Base-by-base conservation (phyloP, 2,797 vertebrate species). In the Gallinago stenura region DNA sequence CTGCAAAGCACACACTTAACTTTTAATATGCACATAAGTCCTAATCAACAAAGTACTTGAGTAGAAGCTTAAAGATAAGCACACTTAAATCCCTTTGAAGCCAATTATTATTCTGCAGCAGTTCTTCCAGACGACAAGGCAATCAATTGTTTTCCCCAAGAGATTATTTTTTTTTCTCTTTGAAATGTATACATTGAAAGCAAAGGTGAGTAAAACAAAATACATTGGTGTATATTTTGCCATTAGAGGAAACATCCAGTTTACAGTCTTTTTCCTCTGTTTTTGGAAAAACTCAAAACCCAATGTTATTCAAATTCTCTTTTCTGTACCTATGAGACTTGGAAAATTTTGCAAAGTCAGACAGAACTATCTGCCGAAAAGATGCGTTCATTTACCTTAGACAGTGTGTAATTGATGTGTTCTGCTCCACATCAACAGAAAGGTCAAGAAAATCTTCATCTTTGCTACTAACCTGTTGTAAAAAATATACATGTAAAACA, bases 391-490 rank as follows among this genome's bases (percentile, higher is more conserved):
- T 66, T 98, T 98, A 99, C 99, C 99, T 99, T 98, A 99, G 98
- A 97, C 99, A 99, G 97, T 99, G 99, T 73, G 99, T 99, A 97
- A 99, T 99, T 28, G 99, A 99, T 66, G 99, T 99, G 94, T 99
- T 99, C 98, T 99, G 99, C 96, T 99, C 99, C 97, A 99, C 99
- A 70, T 99, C 99, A 94, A 99, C 99, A 92, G 99, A 99, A 89
- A 99, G 99, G 97, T 99, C 99, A 97, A 99, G 98, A 97, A 99
- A 99, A 97, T 99, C 99, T 98, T 99, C 99, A 93, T 99, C 99
- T 98, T 99, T 99, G 98, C 99, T 99, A 98, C 99, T 99, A 95
- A 99, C 99, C 99, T 99, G 97, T 90, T 94, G 86, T 31, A 97
- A 83, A 95, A 90, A 83, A 94, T 76, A 87, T n/a, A 89, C 30